A percentile compares a stretch with the other conserved stretches of the same genome.
phyloP scores from a whole-genome alignment of 2,888 invertebrate genomes.

The Salpingus planirostris region DNA sequence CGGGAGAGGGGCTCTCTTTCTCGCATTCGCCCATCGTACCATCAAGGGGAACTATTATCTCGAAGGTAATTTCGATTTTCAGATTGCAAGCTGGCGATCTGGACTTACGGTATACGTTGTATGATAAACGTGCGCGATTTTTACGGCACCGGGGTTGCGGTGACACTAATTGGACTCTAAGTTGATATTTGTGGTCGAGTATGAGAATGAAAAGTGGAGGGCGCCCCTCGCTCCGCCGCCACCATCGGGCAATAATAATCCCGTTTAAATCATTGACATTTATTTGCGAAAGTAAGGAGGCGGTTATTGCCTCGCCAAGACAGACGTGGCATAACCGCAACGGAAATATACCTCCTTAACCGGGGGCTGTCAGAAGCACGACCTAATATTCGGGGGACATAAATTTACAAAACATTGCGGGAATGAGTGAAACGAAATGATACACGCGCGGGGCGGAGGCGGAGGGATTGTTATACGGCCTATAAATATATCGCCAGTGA shows the following conservation, averaged over 20 bases:
- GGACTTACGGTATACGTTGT: too few species aligned
- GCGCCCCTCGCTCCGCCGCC: slow-evolving; percentile 4
- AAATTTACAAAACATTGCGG: slow-evolving; percentile 47
- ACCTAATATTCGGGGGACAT: slow-evolving; percentile 49
- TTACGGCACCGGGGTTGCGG: neutral
- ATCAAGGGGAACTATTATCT: too few species aligned
- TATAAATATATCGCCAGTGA: slow-evolving; percentile 44
- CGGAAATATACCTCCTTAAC: slow-evolving; percentile 32
- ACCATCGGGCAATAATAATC: slow-evolving; percentile 26
- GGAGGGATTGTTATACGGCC: slow-evolving; percentile 20
- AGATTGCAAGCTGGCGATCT: too few species aligned
- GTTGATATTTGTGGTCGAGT: slow-evolving; percentile 8
- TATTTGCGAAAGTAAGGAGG: slow-evolving; percentile 34
- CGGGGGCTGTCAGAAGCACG: slow-evolving; percentile 33
- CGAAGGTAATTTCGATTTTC: too few species aligned
- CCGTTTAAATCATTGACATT: slow-evolving; percentile 38
- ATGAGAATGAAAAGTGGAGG: slow-evolving; percentile 11
- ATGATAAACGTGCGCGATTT: too few species aligned
- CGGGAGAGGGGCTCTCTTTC: too few species aligned
- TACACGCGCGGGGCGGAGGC: slow-evolving; percentile 9
- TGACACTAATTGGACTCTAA: slow-evolving; percentile 6
- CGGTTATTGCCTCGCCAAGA: slow-evolving; percentile 31
- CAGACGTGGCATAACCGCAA: slow-evolving; percentile 28
- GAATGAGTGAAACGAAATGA: slow-evolving; percentile 42
- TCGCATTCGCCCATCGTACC: too few species aligned